Conservation (phyloP, 2,113 vertebrate species). For the Vidua macroura region DNA sequence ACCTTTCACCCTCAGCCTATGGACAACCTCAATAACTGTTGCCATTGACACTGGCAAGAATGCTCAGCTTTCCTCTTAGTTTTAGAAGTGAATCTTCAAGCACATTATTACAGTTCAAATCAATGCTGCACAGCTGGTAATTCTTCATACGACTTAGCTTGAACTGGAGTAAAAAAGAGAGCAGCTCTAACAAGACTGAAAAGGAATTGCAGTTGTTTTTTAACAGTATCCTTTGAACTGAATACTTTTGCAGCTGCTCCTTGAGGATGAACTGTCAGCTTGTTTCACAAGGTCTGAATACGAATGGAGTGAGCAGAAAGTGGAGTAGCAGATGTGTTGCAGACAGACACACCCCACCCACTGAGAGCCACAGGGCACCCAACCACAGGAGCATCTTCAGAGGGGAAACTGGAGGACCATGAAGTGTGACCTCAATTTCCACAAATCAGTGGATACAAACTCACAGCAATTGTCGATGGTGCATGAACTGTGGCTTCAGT, state of each 20-base stretch:
- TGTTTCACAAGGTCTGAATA: background rate
- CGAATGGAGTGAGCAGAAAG: background rate
- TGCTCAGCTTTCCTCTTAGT: background rate
- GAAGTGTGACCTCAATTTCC: background rate
- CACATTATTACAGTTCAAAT: slow-evolving; percentile 14
- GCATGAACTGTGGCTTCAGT: background rate
- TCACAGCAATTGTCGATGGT: background rate
- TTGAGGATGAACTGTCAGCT: background rate
- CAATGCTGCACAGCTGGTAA: background rate
- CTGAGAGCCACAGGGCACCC: background rate
- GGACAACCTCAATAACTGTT: background rate
- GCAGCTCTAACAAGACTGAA: background rate
- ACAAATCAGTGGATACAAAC: background rate
- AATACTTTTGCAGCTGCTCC: background rate
- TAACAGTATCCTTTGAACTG: background rate
- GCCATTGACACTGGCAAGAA: background rate
- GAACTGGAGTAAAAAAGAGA: background rate
- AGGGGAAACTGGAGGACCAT: background rate
- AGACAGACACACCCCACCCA: background rate
- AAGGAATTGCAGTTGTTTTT: background rate
- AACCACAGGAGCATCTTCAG: background rate
- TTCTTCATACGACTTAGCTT: background rate
- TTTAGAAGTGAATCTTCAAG: slow-evolving; percentile 20
- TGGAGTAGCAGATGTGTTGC: background rate
- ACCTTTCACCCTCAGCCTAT: background rate